These are phyloP conservation scores for Callipepla squamata DNA, from an alignment of 2,113 vertebrate genomes.

Conservation along the genomic window DNA sequence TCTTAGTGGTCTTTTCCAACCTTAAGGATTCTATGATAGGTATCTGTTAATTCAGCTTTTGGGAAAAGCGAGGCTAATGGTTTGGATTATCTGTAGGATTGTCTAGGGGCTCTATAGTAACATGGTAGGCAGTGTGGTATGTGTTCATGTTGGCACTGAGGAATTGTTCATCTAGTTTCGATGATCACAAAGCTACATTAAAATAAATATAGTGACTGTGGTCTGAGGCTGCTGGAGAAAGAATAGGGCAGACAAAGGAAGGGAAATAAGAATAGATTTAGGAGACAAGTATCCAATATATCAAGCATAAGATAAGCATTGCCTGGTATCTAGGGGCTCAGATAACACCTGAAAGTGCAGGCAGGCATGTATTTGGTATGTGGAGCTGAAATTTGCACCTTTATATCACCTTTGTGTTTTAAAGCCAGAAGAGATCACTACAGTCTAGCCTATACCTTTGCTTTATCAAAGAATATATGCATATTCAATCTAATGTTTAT, in stretches of 20 bases:
- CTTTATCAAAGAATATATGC: neutral
- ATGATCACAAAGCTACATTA: neutral
- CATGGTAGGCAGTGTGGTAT: neutral
- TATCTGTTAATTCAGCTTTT: neutral
- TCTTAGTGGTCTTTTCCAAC: too few relatives aligned
- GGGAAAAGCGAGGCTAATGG: neutral
- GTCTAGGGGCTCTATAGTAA: neutral
- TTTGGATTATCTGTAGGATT: neutral
- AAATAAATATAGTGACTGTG: neutral
- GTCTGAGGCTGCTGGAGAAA: neutral
- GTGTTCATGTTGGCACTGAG: neutral
- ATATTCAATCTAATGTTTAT: neutral
- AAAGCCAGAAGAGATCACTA: neutral
- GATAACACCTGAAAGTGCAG: neutral
- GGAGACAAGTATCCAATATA: neutral
- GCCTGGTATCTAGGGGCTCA: neutral
- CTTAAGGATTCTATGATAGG: too few relatives aligned
- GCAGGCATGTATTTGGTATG: neutral
- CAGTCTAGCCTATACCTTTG: neutral
- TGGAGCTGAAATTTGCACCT: neutral
- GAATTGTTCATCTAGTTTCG: neutral
- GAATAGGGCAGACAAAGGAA: neutral
- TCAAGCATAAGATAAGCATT: neutral
- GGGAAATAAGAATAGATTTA: neutral
- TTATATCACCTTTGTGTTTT: neutral